A percentile compares a stretch with the other conserved stretches of the same genome.
Evolutionary conservation across 2,888 invertebrate genomes (phyloP).

Genomic region (Epinotia ramella): DNA sequence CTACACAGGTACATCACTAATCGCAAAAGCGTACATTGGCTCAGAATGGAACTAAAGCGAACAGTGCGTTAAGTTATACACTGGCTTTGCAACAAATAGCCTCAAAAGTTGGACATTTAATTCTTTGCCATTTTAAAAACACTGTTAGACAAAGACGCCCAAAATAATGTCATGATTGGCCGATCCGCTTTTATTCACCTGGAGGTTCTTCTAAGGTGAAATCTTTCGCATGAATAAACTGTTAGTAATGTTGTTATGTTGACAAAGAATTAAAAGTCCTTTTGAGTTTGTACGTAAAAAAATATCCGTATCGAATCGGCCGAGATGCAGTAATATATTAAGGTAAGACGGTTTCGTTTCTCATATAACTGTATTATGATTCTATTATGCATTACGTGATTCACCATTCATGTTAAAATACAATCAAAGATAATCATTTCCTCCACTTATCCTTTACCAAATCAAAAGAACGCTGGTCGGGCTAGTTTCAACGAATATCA

Average conservation of each 20-base stretch:
- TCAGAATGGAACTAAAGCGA: not conserved
- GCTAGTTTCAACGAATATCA: not conserved
- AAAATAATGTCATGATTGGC: no score
- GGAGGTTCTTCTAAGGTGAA: not conserved
- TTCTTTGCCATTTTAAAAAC: not conserved
- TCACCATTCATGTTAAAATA: not conserved
- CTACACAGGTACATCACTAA: not conserved
- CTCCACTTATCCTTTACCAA: not conserved
- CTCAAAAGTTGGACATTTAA: constrained; percentile 1
- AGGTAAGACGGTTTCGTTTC: not conserved
- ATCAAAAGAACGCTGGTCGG: not conserved
- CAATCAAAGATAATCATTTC: not conserved
- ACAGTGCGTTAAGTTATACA: not conserved
- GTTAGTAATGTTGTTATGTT: not conserved
- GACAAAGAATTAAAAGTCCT: not conserved
- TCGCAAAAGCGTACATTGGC: constrained; percentile 1
- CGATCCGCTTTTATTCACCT: not conserved
- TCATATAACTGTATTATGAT: not conserved
- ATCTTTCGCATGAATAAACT: no score
- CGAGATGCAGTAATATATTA: constrained; percentile 1
- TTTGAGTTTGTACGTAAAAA: constrained; percentile 6
- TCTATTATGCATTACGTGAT: not conserved
- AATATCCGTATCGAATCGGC: not conserved
- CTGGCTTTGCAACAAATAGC: not conserved
- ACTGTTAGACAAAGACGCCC: not conserved